Percentiles rank a stretch among this genome's conserved stretches.
Evolutionary conservation across 2,797 vertebrate genomes (phyloP).

Genomic region (Scomberomorus guttatus): DNA sequence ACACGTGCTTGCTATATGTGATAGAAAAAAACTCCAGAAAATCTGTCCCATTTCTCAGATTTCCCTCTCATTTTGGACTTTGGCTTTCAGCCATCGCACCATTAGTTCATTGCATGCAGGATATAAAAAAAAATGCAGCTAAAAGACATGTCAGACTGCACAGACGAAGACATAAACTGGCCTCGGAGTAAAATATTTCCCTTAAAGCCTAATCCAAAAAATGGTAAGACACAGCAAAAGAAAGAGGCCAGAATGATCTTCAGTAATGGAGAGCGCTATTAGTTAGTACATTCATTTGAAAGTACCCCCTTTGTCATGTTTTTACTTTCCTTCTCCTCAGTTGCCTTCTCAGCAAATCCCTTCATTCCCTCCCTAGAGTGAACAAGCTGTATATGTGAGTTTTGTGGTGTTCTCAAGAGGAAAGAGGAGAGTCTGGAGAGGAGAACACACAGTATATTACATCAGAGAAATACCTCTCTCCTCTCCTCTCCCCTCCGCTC

Average conservation of each 20-base stretch:
- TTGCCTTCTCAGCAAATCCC: slow-evolving; percentile 32
- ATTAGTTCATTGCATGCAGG: slow-evolving; percentile 36
- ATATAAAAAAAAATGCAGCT: slow-evolving; percentile 43
- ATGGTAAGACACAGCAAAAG: not conserved
- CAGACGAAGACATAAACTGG: slow-evolving; percentile 15
- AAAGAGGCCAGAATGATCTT: slow-evolving; percentile 10
- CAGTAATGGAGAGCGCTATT: slow-evolving; percentile 5
- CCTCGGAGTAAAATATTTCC: slow-evolving; percentile 7
- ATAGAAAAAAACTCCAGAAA: slow-evolving; percentile 20
- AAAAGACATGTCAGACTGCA: slow-evolving; percentile 11
- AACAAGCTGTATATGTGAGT: slow-evolving; percentile 36
- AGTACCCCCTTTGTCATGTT: slow-evolving; percentile 11
- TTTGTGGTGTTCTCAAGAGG: slow-evolving; percentile 33
- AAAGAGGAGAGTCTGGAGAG: slow-evolving; percentile 12
- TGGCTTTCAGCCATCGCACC: slow-evolving; percentile 44
- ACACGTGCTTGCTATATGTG: not conserved
- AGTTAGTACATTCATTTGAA: slow-evolving; percentile 28
- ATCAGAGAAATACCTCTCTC: slow-evolving; percentile 31
- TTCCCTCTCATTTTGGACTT: slow-evolving; percentile 24
- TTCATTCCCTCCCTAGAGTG: slow-evolving; percentile 6
- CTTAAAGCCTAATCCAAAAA: slow-evolving; percentile 18
- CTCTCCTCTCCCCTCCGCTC: not conserved
- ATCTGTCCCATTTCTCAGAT: slow-evolving; percentile 36
- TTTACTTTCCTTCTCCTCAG: slow-evolving; percentile 27
- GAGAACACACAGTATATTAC: slow-evolving; percentile 27